Evolutionary conservation across 1,140 invertebrate genomes (phyloP).

Genomic region (Brachionus plicatilis): DNA sequence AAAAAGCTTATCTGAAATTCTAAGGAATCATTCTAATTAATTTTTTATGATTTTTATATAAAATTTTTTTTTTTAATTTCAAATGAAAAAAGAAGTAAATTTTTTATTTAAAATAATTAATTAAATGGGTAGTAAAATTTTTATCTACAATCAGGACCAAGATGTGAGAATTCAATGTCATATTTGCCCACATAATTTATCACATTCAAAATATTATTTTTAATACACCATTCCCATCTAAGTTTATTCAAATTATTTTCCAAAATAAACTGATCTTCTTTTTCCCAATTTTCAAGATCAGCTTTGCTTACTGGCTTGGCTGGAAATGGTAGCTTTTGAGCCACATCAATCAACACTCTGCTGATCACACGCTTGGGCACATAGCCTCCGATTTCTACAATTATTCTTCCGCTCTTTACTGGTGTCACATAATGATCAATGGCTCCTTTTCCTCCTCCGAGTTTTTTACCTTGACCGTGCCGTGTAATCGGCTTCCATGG

Average conservation of each 20-base stretch:
- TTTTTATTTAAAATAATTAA: neutral
- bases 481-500: constrained; percentile 91
- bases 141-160: constrained; percentile 40
- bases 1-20: too few relatives aligned
- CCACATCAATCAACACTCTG: constrained; percentile 58
- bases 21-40: too few relatives aligned
- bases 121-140: neutral
- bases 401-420: constrained; percentile 79
- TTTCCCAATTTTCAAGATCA: constrained; percentile 64
- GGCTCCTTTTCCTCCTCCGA: constrained; percentile 91
- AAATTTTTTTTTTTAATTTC: neutral
- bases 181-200: constrained; percentile 29
- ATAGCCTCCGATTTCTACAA: constrained; percentile 85
- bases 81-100: neutral
- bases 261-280: constrained; percentile 61
- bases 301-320: constrained; percentile 76
- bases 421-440: constrained; percentile 94
- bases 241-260: constrained; percentile 72
- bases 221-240: constrained; percentile 81
- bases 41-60: too few relatives aligned
- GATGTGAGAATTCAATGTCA: constrained; percentile 39
- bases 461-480: constrained; percentile 79
- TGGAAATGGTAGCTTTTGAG: constrained; percentile 76
- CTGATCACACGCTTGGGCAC: constrained; percentile 77
- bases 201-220: constrained; percentile 80